phyloP scores from a whole-genome alignment of 2,797 vertebrate genomes.

The Dermochelys coriacea region DNA sequence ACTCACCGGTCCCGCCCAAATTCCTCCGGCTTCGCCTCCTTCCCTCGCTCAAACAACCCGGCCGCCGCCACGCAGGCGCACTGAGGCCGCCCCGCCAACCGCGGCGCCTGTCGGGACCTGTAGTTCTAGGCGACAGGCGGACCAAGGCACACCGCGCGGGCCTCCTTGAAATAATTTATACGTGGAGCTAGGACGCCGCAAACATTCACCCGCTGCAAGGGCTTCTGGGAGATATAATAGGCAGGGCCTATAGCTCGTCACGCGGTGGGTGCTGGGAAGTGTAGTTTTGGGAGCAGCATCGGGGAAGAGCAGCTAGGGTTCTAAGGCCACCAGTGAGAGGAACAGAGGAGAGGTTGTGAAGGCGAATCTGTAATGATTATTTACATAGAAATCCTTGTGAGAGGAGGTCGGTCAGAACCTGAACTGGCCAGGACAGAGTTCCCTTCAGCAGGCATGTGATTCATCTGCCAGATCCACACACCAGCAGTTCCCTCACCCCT shows the following conservation, averaged over 20 bases:
- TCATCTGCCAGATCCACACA: too few species aligned
- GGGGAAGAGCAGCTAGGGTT: too few species aligned
- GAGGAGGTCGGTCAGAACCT: too few species aligned
- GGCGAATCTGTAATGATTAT: too few species aligned
- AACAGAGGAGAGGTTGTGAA: too few species aligned
- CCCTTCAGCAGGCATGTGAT: too few species aligned
- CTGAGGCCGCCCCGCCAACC: neutral
- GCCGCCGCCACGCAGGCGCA: neutral
- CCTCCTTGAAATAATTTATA: too few species aligned
- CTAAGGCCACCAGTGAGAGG: too few species aligned
- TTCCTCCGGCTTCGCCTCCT: neutral
- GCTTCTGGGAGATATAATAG: neutral
- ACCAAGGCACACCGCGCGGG: fast-evolving
- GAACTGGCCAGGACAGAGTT: too few species aligned
- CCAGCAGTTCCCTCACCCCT: too few species aligned
- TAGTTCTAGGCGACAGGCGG: neutral
- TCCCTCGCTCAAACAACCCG: neutral
- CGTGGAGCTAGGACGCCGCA: neutral
- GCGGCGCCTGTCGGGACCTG: neutral
- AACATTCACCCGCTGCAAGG: neutral
- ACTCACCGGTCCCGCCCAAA: neutral
- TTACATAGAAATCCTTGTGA: too few species aligned
- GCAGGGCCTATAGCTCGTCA: too few species aligned
- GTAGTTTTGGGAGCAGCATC: neutral
- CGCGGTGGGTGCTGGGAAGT: neutral